Conservation (phyloP, 2,797 vertebrate genomes). For the Anas acuta region DNA sequence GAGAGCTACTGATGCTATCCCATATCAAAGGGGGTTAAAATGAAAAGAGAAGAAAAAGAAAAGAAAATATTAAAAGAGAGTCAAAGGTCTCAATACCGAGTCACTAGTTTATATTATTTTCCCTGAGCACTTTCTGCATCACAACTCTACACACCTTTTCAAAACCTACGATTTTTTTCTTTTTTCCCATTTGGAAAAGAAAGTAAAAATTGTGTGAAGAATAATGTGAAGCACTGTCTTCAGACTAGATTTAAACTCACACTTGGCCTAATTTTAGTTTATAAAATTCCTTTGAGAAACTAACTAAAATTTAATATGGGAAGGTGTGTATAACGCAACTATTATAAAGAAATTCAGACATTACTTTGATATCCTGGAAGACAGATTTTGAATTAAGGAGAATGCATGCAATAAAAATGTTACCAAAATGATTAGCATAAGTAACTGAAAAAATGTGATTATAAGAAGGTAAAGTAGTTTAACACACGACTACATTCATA, state of each 20-base stretch:
- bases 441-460: constrained; percentile 73
- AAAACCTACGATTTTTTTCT: background rate
- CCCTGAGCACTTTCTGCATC: background rate
- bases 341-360: constrained; percentile 29
- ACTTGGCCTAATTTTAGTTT: constrained; percentile 17
- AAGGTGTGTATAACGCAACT: background rate
- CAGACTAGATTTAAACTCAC: background rate
- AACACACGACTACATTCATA: constrained; percentile 74
- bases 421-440: constrained; percentile 73
- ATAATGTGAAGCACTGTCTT: background rate
- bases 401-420: constrained; percentile 60
- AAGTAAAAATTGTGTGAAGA: background rate
- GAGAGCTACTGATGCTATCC: background rate
- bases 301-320: background rate
- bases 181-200: background rate
- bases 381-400: constrained; percentile 50
- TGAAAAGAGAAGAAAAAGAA: background rate
- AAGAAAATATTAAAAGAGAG: background rate
- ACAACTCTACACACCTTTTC: background rate
- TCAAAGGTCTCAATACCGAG: background rate
- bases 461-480: constrained; percentile 68
- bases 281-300: constrained; percentile 27
- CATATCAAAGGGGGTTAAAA: background rate
- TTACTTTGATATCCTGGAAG: constrained; percentile 19
- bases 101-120: background rate